phyloP scores from a whole-genome alignment of 37 sponge, comb jelly and placozoan species.

The Agelas oroides region DNA sequence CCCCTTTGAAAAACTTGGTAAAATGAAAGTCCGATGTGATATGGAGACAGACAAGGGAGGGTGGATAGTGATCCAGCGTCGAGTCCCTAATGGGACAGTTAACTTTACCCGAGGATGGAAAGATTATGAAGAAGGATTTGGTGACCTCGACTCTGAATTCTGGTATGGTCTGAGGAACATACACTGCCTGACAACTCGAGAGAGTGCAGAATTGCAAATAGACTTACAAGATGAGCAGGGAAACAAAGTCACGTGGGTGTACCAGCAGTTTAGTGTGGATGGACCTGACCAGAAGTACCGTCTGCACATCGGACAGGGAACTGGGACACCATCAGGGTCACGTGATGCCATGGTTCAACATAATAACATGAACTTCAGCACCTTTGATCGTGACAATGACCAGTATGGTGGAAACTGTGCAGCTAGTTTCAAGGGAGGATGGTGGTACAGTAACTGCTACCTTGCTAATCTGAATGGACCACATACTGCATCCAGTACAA shows the following conservation, averaged over 20 bases:
- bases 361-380: constrained; percentile 25
- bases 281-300: constrained; percentile 28
- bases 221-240: constrained; percentile 7
- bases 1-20: too few relatives aligned
- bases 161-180: constrained; percentile 49
- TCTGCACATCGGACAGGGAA: constrained; percentile 19
- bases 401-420: not conserved
- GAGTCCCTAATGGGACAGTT: constrained; percentile 1
- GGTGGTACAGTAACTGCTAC: constrained; percentile 4
- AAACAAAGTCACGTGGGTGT: not conserved
- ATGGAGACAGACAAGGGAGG: constrained; percentile 40
- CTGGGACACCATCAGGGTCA: not conserved
- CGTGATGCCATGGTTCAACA: constrained; percentile 27
- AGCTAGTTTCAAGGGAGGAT: not conserved
- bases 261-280: constrained; percentile 31
- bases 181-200: constrained; percentile 29
- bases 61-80: constrained; percentile 13
- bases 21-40: constrained; percentile 20
- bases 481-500: not conserved
- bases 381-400: constrained; percentile 26
- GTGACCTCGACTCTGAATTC: constrained; percentile 34
- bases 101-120: constrained; percentile 16
- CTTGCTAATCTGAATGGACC: not conserved
- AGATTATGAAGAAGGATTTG: constrained; percentile 50
- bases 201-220: constrained; percentile 11